Base-by-base conservation (phyloP, 2,797 vertebrate species). In the Sebastes hopkinsi region DNA sequence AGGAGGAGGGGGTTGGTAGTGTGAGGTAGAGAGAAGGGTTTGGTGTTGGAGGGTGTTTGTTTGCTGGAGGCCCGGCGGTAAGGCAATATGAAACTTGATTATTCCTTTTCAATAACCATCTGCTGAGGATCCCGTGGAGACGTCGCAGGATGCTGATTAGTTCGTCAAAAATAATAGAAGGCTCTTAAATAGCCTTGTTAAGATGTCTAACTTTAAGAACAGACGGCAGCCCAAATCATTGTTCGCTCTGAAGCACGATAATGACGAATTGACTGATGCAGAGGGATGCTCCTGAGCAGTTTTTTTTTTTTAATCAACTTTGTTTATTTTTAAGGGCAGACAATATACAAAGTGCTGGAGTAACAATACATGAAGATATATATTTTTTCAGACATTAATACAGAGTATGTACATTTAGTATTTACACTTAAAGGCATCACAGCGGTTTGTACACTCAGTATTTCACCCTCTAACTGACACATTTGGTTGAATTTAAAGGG, bases 311-410 rank as follows among this genome's bases (percentile, higher is more conserved):
- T 36, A 81, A 85, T 79, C 85, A 89, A 80, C 71, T 86, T 90
- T 86, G 46, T 84, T 93, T 91, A 87, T 84, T 93, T 87, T 88
- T 88, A 81, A 90, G 66, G 80, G 84, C 81, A 90, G 74, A 91
- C 78, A 69, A 90, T 88, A 92, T 92, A 92, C 92, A 94, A 94
- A 94, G 89, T 90, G 89, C 87, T 87, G 81, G 76, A 88, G 82
- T 78, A 87, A 88, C 87, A 90, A 89, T 88, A 86, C 84, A 87
- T 72, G 80, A 76, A 85, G 70, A 80, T 79, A 90, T 72, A 83
- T 52, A 11, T 65, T 52, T 50, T 78, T 80, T 87, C 69, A 72
- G 66, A 87, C 84, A 91, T 77, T 74, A 79, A 84, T 90, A 87
- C 80, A 89, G 80, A 58, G 27, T 87, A 88, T 93, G 69, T 92